Evolutionary conservation across 2,113 vertebrate genomes (phyloP).

Genomic region (Scytalopus superciliaris): DNA sequence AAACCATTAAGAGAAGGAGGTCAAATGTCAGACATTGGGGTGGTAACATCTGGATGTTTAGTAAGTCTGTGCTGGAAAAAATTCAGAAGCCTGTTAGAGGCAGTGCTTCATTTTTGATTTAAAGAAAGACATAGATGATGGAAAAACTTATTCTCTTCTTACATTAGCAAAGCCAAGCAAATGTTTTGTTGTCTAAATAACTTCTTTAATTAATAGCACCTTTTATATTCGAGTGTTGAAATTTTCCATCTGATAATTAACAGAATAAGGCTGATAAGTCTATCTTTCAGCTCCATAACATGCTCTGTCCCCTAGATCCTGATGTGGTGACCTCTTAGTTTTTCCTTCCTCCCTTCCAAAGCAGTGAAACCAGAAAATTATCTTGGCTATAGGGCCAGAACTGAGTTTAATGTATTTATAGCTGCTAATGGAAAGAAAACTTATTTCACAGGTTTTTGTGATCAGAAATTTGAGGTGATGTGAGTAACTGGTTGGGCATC

Average conservation of each 20-base stretch:
- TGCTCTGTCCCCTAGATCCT: not conserved
- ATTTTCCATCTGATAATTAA: not conserved
- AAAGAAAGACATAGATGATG: not conserved
- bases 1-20: constrained; percentile 1
- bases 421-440: not conserved
- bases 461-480: not conserved
- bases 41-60: constrained; percentile 1
- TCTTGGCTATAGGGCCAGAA: not conserved
- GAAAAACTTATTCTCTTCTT: not conserved
- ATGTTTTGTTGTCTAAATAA: not conserved
- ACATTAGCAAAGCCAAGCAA: not conserved
- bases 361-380: not conserved
- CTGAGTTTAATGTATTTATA: not conserved
- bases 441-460: not conserved
- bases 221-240: not conserved
- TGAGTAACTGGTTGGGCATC: not conserved
- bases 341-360: not conserved
- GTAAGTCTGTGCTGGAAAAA: not conserved
- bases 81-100: not conserved
- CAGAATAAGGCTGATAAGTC: not conserved
- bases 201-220: not conserved
- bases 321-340: not conserved
- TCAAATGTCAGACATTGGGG: not conserved
- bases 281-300: not conserved
- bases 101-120: not conserved